These are phyloP conservation scores for Cheilosia scutellata DNA, from an alignment of 2,888 invertebrate genomes.

Conservation along the genomic window DNA sequence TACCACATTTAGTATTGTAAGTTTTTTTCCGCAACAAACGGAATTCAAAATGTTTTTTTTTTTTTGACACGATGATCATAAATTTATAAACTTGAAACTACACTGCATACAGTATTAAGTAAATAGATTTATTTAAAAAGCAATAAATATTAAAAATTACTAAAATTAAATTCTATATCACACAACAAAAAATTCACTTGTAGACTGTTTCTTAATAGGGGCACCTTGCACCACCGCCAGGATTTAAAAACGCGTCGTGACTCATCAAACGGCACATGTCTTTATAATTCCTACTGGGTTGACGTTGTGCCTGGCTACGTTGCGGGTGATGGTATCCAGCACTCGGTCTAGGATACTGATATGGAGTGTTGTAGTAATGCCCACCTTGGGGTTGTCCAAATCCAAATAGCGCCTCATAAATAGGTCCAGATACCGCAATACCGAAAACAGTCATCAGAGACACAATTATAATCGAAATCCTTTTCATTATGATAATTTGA, in stretches of 20 bases:
- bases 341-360: conserved; percentile 27
- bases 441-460: background rate
- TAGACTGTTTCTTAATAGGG: conserved; percentile 29
- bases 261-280: conserved; percentile 62
- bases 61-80: too few species aligned
- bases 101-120: background rate
- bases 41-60: too few species aligned
- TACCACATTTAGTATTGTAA: too few species aligned
- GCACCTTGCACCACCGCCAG: conserved; percentile 61
- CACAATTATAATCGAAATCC: background rate
- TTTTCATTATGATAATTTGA: background rate
- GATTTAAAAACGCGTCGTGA: conserved; percentile 65
- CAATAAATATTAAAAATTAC: background rate
- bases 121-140: background rate
- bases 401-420: conserved; percentile 49
- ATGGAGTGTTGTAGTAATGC: background rate
- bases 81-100: too few species aligned
- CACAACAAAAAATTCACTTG: background rate
- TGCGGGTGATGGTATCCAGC: conserved; percentile 25
- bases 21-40: too few species aligned
- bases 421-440: background rate
- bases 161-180: background rate
- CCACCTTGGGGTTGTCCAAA: conserved; percentile 9
- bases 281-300: conserved; percentile 38
- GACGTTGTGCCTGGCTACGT: background rate